These are phyloP conservation scores for Heliconius erato DNA, from an alignment of 2,888 invertebrate genomes.

Conservation along the genomic window DNA sequence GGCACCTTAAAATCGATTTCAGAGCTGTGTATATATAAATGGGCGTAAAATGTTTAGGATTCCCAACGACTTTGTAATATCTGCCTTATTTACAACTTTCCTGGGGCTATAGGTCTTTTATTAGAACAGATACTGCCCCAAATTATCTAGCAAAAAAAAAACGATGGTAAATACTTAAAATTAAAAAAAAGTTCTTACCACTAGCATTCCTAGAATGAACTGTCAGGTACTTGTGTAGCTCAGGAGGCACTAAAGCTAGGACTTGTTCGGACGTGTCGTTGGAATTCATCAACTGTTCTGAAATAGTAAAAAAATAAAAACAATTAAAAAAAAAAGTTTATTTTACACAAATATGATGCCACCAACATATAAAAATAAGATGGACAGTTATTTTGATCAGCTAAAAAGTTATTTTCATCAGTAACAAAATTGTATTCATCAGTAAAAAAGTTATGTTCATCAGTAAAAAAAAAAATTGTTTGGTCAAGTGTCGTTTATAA, in stretches of 20 bases:
- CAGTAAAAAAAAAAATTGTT: background rate
- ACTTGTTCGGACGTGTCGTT: conserved; percentile 93
- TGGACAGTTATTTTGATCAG: background rate
- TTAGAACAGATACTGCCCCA: too few species aligned
- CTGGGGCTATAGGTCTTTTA: too few species aligned
- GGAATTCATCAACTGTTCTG: conserved; percentile 84
- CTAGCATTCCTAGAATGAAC: conserved; percentile 88
- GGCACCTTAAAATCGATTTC: too few species aligned
- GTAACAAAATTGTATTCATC: background rate
- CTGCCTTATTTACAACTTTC: too few species aligned
- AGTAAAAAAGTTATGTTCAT: background rate
- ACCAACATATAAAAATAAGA: background rate
- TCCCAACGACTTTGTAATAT: too few species aligned
- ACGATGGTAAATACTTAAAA: background rate
- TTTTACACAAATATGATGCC: background rate
- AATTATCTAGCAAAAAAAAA: too few species aligned
- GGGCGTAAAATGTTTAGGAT: too few species aligned
- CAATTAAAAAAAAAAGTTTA: background rate
- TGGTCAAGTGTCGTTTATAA: background rate
- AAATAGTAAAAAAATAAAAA: conserved; percentile 52
- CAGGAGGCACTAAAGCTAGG: conserved; percentile 92
- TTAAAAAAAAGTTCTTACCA: conserved; percentile 63
- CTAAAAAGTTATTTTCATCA: background rate
- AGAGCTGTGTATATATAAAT: too few species aligned
- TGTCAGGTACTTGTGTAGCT: conserved; percentile 92